Conservation (phyloP, 2,113 vertebrate genomes). For the Marcusenius ussheri region DNA sequence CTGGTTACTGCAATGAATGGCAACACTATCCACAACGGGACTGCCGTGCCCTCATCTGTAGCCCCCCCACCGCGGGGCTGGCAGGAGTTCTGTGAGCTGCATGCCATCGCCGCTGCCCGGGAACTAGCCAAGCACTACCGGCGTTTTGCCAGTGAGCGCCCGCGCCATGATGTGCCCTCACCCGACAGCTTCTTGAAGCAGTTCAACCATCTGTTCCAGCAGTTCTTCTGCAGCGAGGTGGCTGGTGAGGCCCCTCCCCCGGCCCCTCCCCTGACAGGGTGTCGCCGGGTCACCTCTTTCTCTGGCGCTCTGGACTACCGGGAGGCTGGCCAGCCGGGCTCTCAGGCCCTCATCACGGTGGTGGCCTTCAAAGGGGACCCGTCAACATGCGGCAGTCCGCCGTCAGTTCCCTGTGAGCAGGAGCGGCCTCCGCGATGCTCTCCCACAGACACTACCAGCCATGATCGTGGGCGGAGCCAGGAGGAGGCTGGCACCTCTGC, state of each 20-base stretch:
- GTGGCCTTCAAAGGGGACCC: slow-evolving; percentile 47
- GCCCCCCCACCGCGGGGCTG: slow-evolving; percentile 69
- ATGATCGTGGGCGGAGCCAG: slow-evolving; percentile 56
- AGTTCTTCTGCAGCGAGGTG: slow-evolving; percentile 84
- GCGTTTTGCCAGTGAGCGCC: slow-evolving; percentile 74
- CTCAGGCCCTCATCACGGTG: slow-evolving; percentile 51
- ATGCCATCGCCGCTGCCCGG: slow-evolving; percentile 79
- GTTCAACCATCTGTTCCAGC: slow-evolving; percentile 88
- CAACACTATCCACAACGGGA: slow-evolving; percentile 74
- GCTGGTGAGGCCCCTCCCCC: slow-evolving; percentile 60
- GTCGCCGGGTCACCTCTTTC: slow-evolving; percentile 55
- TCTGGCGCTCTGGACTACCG: slow-evolving; percentile 78
- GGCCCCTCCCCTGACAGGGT: slow-evolving; percentile 49
- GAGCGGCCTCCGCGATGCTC: slow-evolving; percentile 50
- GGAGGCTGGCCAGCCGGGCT: slow-evolving; percentile 60
- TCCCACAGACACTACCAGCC: slow-evolving; percentile 29
- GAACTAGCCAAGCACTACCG: slow-evolving; percentile 87
- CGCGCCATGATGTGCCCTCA: slow-evolving; percentile 74
- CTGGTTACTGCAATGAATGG: slow-evolving; percentile 91
- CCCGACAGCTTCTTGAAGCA: slow-evolving; percentile 85
- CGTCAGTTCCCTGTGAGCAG: slow-evolving; percentile 39
- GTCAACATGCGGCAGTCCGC: slow-evolving; percentile 18
- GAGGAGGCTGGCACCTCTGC: slow-evolving; percentile 60
- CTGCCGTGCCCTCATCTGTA: slow-evolving; percentile 43
- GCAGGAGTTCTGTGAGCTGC: slow-evolving; percentile 95